Base-by-base conservation (phyloP, 1,140 invertebrate species). In the Doryteuthis pealeii region DNA sequence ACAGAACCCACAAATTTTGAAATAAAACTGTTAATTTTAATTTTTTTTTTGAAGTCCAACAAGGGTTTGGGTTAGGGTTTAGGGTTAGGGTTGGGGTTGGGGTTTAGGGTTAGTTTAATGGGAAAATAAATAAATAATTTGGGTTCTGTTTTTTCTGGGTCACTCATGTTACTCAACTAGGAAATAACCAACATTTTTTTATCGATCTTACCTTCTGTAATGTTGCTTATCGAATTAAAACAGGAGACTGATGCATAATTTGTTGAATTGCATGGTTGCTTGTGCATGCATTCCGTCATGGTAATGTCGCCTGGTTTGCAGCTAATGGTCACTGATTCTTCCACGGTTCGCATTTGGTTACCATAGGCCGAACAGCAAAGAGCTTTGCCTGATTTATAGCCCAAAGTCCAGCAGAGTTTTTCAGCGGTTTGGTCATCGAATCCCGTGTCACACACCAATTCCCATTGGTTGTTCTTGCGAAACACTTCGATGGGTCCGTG, bases 331-430 rank as follows among this genome's bases (percentile, higher is more conserved):
- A 73, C 74, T n/a, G 30, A 65, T 76, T 78, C 30, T 54, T 72
- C 15, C 69, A 45, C 70, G 18, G 30, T 15, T 5, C 8, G 30
- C 40, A 66, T 28, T 54, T 32, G 22, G 3, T 71, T 70, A 66
- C 80, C 80, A 74, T 72, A 81, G 15, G 80, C 81, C n/a, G 82
- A 82, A 43, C 82, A 82, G 58, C 78, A 80, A 5, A 84, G 49
- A 31, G 80, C 76, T 30, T 75, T 75, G 26, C 82, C 82, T 45
- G 82, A 80, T 22, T 71, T 74, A 73, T 81, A 84, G 2, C 82
- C 82, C 14, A 84, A 75, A 69, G 80, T 78, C 40, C 73, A 72
- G 76, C 82, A 84, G 2, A 82, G 78, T 28, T 73, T 45, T 32
- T 62, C 73, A 0, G 82, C 82, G 14, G 78, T 77, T 26, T 76